Conservation (phyloP, 2,888 invertebrate species). For the Rhabditoides inermis region DNA sequence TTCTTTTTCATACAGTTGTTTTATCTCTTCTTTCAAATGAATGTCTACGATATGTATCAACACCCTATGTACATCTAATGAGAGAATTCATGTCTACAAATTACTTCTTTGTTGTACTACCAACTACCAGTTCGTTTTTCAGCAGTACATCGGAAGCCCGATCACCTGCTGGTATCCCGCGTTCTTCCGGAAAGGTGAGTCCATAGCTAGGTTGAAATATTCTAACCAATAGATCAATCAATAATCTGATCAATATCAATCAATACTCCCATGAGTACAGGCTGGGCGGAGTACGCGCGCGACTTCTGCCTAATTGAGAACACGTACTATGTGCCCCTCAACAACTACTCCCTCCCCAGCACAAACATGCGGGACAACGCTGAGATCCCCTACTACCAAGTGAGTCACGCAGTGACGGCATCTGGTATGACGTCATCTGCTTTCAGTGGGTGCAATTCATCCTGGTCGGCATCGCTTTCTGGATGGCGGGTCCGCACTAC, state of each 20-base stretch:
- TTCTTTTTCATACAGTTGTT: too few relatives aligned
- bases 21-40: too few relatives aligned
- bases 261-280: slow-evolving; percentile 21
- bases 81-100: too few relatives aligned
- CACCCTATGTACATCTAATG: slow-evolving; percentile 25
- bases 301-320: slow-evolving; percentile 58
- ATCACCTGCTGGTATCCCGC: slow-evolving; percentile 50
- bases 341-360: slow-evolving; percentile 29
- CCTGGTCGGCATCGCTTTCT: slow-evolving; percentile 45
- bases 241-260: too few relatives aligned
- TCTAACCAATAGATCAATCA: too few relatives aligned
- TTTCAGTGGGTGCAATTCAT: slow-evolving; percentile 51
- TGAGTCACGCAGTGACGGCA: slow-evolving; percentile 5
- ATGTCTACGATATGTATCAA: too few relatives aligned
- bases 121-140: too few relatives aligned
- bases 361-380: slow-evolving; percentile 22
- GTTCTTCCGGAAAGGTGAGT: slow-evolving; percentile 29
- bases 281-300: slow-evolving; percentile 57
- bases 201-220: neutral
- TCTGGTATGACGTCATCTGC: neutral
- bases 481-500: slow-evolving; percentile 46
- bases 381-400: slow-evolving; percentile 45
- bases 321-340: slow-evolving; percentile 53
- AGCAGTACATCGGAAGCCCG: slow-evolving; percentile 36
- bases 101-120: too few relatives aligned